Evolutionary conservation across 1,140 invertebrate genomes (phyloP), one percentile per base, ranked within the genome.

Genomic region (Diabrotica virgifera): DNA sequence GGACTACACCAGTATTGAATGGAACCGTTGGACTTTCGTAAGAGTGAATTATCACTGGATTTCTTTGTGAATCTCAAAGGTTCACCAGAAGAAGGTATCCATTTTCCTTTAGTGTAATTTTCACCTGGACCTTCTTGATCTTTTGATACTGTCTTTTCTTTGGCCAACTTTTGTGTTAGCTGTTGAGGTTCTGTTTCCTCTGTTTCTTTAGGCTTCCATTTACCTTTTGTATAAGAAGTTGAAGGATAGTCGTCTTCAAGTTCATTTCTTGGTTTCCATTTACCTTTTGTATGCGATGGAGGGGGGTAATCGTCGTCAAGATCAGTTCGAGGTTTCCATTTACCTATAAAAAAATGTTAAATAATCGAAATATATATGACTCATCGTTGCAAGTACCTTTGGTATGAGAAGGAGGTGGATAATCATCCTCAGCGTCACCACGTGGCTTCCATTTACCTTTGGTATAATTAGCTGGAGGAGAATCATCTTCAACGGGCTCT

Each of bases 1-100:
- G 89, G 87, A 71, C 85, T 86, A 77, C 90, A 93, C 89, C 89
- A 92, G 79, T 88, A 92, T 68, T 86, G 84, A 11, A 88, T 56
- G n/a, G 57, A 81, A 52, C 82, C 81, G 72, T 66, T 72, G 0
- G 75, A 77, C 71, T 78, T 78, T 50, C 73, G 63, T 56, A 77
- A 72, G 1, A 66, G 67, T 5, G 70, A 63, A 51, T 65, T 55
- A 9, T 71, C 68, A 9, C 50, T 36, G 35, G 64, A 52, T 81
- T 81, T 14, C 90, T 7, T 85, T 86, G 5, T 88, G 88, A 12
- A 87, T 89, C 64, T 46, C 4, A 10, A 10, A 8, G 8, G 40
- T 24, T 60, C 46, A 6, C 55, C 37, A 6, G 13, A 55, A 51
- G 54, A 36, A 12, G 66, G 69, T 55, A 68, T 63, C 57, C 67